Conservation (phyloP, 2,797 vertebrate species). For the Cyclura pinguis region DNA sequence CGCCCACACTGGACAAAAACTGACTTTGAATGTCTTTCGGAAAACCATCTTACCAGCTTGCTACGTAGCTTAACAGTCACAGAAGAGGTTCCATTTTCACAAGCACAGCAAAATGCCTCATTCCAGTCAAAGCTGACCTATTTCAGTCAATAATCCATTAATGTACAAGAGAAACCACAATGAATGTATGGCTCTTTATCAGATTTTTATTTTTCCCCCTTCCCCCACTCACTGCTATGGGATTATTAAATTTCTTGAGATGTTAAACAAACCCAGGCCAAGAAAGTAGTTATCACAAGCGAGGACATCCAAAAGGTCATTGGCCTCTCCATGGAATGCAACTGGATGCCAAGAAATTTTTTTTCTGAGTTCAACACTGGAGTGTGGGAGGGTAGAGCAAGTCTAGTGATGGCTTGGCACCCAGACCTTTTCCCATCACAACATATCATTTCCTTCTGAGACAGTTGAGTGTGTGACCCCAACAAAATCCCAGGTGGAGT, state of each 20-base stretch:
- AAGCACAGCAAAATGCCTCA: slow-evolving; percentile 62
- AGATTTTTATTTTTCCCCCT: slow-evolving; percentile 21
- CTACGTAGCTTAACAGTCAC: slow-evolving; percentile 59
- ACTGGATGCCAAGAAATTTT: background rate
- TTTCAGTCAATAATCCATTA: slow-evolving; percentile 64
- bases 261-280: slow-evolving; percentile 33
- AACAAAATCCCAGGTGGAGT: background rate
- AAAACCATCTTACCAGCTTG: slow-evolving; percentile 58
- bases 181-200: slow-evolving; percentile 50
- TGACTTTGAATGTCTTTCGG: slow-evolving; percentile 62
- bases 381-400: background rate
- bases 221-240: slow-evolving; percentile 19
- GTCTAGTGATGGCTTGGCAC: background rate
- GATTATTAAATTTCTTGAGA: slow-evolving; percentile 45
- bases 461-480: background rate
- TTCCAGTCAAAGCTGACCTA: slow-evolving; percentile 38
- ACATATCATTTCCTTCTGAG: background rate
- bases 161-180: slow-evolving; percentile 31
- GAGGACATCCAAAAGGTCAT: slow-evolving; percentile 7
- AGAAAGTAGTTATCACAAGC: slow-evolving; percentile 7
- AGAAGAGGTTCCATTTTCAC: slow-evolving; percentile 29
- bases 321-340: background rate
- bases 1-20: slow-evolving; percentile 51
- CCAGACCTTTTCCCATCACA: background rate
- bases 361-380: background rate